These are phyloP conservation scores for Drosophila meridionalis DNA, from an alignment of 2,888 invertebrate species.

Conservation along the genomic window DNA sequence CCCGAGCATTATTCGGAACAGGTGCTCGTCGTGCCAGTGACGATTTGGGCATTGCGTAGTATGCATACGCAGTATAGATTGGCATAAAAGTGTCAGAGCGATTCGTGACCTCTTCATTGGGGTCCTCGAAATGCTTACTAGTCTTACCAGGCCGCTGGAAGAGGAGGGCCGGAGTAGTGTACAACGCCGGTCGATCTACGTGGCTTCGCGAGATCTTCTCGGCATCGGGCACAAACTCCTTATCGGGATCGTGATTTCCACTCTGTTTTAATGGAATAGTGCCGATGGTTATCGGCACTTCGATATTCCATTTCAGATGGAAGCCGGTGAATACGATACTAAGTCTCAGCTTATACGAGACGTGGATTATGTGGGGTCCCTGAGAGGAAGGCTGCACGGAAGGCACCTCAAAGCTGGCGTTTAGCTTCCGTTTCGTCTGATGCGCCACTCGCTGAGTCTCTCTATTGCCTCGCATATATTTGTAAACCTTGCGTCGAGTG, in stretches of 20 bases:
- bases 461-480: not conserved
- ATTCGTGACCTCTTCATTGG: not conserved
- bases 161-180: not conserved
- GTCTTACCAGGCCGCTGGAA: not conserved
- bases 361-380: not conserved
- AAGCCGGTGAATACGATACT: not conserved
- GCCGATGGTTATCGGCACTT: constrained; percentile 5
- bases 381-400: not conserved
- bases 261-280: not conserved
- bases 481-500: not conserved
- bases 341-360: not conserved
- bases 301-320: constrained; percentile 6
- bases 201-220: not conserved
- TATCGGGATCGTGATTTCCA: not conserved
- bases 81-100: not conserved
- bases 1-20: accelerated
- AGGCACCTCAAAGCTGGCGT: not conserved
- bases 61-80: not conserved
- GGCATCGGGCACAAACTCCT: not conserved
- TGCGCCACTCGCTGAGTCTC: not conserved
- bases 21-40: not conserved
- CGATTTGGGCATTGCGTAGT: not conserved
- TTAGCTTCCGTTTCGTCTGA: not conserved
- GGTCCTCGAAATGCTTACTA: not conserved
- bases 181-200: not conserved